phyloP scores from a whole-genome alignment of 1,140 invertebrate genomes.

The Leptoteleia sp. region DNA sequence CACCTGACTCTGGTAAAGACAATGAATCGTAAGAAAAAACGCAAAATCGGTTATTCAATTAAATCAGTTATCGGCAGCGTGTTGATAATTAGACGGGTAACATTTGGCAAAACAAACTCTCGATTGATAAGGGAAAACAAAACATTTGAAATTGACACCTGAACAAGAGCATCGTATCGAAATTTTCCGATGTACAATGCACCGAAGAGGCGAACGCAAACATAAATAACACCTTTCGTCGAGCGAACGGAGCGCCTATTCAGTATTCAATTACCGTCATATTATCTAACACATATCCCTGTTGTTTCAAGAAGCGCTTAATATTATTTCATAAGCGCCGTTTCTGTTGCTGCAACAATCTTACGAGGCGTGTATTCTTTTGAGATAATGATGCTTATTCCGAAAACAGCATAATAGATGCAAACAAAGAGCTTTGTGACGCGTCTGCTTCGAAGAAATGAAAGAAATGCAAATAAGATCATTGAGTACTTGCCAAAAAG shows the following conservation, averaged over 20 bases:
- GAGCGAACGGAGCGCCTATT: conserved; percentile 13
- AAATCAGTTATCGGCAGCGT: too few species aligned
- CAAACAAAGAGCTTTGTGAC: conserved; percentile 39
- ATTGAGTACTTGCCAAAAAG: conserved; percentile 22
- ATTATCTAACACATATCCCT: conserved; percentile 47
- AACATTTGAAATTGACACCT: too few species aligned
- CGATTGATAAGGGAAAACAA: too few species aligned
- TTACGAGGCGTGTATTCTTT: conserved; percentile 16
- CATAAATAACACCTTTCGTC: conserved; percentile 10
- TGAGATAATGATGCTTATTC: conserved; percentile 34
- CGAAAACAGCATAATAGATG: conserved; percentile 34
- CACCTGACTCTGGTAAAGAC: too few species aligned
- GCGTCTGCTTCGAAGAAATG: conserved; percentile 16
- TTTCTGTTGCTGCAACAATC: conserved; percentile 35
- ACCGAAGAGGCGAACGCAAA: conserved; percentile 8
- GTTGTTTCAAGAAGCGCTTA: conserved; percentile 31
- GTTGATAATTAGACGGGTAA: too few species aligned
- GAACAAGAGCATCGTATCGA: conserved; percentile 13
- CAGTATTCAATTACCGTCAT: conserved; percentile 18
- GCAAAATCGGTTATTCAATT: too few species aligned
- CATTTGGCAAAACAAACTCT: too few species aligned
- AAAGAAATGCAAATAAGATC: conserved; percentile 39
- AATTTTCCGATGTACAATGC: conserved; percentile 27
- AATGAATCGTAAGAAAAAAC: too few species aligned
- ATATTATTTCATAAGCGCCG: conserved; percentile 40